Evolutionary conservation across 2,113 vertebrate species (phyloP).

Genomic region (Cynopterus brachyotis): DNA sequence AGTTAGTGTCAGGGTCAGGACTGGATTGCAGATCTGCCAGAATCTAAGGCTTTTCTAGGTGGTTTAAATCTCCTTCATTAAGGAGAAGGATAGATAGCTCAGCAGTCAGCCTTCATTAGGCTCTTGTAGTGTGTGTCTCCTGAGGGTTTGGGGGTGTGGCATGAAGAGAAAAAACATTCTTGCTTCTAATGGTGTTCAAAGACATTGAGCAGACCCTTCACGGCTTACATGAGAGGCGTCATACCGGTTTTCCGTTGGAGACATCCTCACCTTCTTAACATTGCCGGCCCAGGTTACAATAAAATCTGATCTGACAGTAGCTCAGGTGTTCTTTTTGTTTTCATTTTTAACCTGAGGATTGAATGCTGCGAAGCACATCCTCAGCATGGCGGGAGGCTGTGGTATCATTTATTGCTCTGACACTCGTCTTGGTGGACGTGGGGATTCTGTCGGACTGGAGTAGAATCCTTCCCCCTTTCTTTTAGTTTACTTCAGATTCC

Average conservation of each 20-base stretch:
- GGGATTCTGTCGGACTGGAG: not conserved
- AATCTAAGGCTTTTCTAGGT: not conserved
- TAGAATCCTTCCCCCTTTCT: not conserved
- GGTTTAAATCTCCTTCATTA: not conserved
- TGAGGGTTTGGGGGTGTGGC: not conserved
- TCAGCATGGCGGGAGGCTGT: not conserved
- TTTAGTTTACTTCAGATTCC: not conserved
- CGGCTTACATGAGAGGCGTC: not conserved
- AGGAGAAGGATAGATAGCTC: not conserved
- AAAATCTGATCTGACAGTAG: not conserved
- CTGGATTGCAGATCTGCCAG: not conserved
- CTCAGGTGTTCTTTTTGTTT: not conserved
- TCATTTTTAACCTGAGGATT: not conserved
- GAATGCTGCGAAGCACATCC: not conserved
- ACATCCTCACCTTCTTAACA: not conserved
- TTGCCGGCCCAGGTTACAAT: not conserved
- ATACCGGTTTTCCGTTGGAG: not conserved
- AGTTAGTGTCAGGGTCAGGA: not conserved
- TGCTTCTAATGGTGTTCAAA: not conserved
- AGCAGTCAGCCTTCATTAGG: not conserved
- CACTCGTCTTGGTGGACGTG: not conserved
- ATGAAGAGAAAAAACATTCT: not conserved
- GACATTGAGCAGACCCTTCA: not conserved
- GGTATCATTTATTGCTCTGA: not conserved
- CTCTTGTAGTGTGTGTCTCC: not conserved